These are phyloP conservation scores for Grammomys dolichurus DNA, from an alignment of 2,113 vertebrate genomes.

Conservation along the genomic window DNA sequence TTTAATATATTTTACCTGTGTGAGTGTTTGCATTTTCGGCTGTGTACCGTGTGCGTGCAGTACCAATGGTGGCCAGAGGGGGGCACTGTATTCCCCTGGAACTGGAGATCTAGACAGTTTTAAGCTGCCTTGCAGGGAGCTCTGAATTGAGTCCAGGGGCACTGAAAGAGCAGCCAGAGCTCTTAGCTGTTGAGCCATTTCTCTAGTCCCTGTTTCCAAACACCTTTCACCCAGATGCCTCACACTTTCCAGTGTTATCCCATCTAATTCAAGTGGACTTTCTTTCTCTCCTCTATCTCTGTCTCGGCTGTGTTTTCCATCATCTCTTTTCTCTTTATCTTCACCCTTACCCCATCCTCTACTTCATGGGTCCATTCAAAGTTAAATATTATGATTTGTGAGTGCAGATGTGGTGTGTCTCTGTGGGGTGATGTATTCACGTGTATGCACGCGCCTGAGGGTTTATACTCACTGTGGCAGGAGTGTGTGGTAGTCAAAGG, in stretches of 20 bases:
- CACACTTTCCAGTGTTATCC: not conserved
- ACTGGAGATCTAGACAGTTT: not conserved
- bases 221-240: not conserved
- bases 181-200: not conserved
- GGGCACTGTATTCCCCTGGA: not conserved
- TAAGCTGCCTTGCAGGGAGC: not conserved
- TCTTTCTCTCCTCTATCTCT: not conserved
- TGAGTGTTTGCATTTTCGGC: not conserved
- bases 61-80: not conserved
- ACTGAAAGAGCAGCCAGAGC: not conserved
- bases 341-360: not conserved
- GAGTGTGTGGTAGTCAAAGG: not conserved
- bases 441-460: too few relatives aligned
- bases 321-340: too few relatives aligned
- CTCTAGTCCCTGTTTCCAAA: not conserved
- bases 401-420: too few relatives aligned
- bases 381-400: not conserved
- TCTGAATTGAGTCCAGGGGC: not conserved
- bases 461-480: not conserved
- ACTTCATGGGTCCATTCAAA: not conserved
- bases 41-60: not conserved
- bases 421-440: not conserved
- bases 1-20: not conserved
- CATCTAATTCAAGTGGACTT: too few relatives aligned
- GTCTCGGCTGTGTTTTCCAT: not conserved